These are phyloP conservation scores for Micromesistius poutassou DNA, from an alignment of 2,797 vertebrate species.

Conservation along the genomic window DNA sequence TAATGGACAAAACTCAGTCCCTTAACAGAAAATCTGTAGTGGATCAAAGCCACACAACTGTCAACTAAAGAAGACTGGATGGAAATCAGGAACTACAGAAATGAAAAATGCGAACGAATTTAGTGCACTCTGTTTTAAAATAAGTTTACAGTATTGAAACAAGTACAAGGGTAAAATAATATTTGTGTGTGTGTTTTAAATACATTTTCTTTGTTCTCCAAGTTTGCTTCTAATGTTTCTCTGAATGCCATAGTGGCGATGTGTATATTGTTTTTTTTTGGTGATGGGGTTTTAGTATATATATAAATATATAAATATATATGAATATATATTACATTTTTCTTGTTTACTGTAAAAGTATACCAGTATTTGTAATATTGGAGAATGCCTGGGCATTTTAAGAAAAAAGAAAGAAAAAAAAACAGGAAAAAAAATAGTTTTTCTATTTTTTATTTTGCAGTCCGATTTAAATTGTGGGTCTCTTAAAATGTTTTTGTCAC, in stretches of 20 bases:
- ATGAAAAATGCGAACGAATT: conserved; percentile 73
- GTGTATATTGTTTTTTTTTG: conserved; percentile 91
- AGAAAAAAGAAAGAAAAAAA: conserved; percentile 86
- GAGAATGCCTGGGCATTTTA: conserved; percentile 99
- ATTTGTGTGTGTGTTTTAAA: conserved; percentile 95
- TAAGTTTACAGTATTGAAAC: conserved; percentile 99
- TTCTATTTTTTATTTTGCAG: conserved; percentile 89
- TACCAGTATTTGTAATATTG: conserved; percentile 99
- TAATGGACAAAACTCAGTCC: conserved; percentile 59
- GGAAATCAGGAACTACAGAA: conserved; percentile 84
- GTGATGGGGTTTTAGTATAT: conserved; percentile 98
- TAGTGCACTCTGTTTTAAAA: conserved; percentile 99
- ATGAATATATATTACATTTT: conserved; percentile 93
- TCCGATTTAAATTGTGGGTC: conserved; percentile 97
- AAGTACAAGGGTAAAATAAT: conserved; percentile 98
- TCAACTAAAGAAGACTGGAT: conserved; percentile 66
- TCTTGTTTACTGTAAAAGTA: conserved; percentile 99
- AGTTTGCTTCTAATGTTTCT: conserved; percentile 88
- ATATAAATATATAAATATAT: conserved; percentile 72
- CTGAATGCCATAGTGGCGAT: conserved; percentile 88
- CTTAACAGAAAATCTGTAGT: conserved; percentile 52
- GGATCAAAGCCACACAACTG: conserved; percentile 63
- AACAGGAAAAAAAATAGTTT: conserved; percentile 74
- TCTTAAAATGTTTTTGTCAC: conserved; percentile 98
- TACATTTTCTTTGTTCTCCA: conserved; percentile 77